phyloP scores from a whole-genome alignment of 2,113 vertebrate genomes.

The Ochotona princeps region DNA sequence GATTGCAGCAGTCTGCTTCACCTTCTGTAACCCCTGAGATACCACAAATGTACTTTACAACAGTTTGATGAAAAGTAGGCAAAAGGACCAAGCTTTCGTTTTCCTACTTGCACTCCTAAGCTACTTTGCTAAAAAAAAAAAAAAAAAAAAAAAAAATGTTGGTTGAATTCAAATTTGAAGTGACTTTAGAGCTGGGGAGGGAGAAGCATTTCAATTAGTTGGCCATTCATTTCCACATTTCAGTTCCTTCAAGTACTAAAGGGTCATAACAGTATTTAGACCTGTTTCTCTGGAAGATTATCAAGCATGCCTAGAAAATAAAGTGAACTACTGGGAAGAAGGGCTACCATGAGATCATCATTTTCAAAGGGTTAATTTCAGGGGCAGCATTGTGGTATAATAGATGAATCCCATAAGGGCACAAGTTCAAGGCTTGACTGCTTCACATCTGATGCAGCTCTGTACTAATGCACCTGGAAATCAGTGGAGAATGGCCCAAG shows the following conservation, averaged over 20 bases:
- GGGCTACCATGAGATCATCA: background rate
- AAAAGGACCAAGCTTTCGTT: background rate
- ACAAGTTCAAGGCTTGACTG: too few relatives aligned
- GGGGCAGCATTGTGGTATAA: too few relatives aligned
- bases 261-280: background rate
- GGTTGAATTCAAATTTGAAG: background rate
- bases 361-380: conserved; percentile 5
- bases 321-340: background rate
- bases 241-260: conserved; percentile 1
- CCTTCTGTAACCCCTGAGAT: background rate
- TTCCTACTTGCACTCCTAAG: background rate
- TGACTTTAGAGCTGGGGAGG: background rate
- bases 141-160: background rate
- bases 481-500: too few relatives aligned
- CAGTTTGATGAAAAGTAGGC: background rate
- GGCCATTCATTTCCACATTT: conserved; percentile 42
- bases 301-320: background rate
- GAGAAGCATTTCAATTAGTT: background rate
- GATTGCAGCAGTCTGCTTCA: background rate
- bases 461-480: too few relatives aligned
- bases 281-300: background rate
- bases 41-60: background rate
- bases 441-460: too few relatives aligned
- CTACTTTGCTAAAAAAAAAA: background rate
- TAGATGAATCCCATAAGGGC: too few relatives aligned